Base-by-base conservation (phyloP, 2,113 vertebrate species). In the Gymnobelideus leadbeateri region DNA sequence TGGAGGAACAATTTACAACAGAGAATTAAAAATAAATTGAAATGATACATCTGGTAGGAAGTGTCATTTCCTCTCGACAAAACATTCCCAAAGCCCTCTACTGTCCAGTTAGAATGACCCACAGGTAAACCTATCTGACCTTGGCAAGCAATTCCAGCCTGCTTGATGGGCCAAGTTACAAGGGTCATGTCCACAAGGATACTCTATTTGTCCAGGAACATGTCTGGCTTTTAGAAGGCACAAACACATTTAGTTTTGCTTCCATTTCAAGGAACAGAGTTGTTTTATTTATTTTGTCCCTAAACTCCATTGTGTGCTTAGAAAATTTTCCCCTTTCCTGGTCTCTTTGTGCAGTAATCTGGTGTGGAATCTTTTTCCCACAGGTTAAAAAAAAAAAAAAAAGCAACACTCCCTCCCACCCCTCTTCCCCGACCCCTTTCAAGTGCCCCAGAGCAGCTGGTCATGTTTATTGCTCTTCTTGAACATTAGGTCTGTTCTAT, bases 381-480 rank as follows among this genome's bases (percentile, higher is more conserved):
- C 92, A 94, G 89, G 52, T 96, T 96, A 11, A 84, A 95, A 51
- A 46, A 52, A 89, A 52, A 89, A 52, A 14, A 53, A 89, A 53
- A 14, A 28, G 57, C 57, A 50, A 47, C 77, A 24, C 25, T 54
- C 37, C 92, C 0, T 37, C 28, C 43, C 26, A 54, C 14, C 0
- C 54, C 16, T 89, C 51, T 51, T 55, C 16, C 28, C 51, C 4
- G 9, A 37, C 55, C 89, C 68, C 92, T 84, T 95, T 55, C 93
- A 77, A 94, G 43, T 94, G 93, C 55, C 95, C 89, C 89, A 1
- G 92, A 97, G 91, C 96, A 98, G 97, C 97, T 97, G 95, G 95
- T 94, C 51, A 93, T 16, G 91, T 97, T 97, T 97, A 95, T 91
- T 96, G 94, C 97, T 93, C 91, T 94, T 54, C 47, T 26, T 49